phyloP scores from a whole-genome alignment of 2,113 vertebrate species.

The Syngnathus typhle region DNA sequence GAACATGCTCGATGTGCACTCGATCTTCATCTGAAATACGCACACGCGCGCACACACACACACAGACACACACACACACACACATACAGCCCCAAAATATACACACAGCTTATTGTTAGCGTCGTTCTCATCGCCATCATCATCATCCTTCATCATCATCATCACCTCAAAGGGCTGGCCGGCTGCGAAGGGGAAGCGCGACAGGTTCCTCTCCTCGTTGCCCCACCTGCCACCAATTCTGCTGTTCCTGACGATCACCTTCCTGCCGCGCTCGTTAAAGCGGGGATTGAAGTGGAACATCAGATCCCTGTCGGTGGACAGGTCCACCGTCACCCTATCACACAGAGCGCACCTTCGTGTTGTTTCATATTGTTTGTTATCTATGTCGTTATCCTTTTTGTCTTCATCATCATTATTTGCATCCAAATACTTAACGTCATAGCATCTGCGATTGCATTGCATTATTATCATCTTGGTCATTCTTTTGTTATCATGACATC shows the following conservation, averaged over 20 bases:
- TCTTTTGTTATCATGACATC: neutral
- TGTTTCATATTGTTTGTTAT: too few relatives aligned
- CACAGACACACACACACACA: neutral
- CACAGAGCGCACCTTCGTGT: neutral
- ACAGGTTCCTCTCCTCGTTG: conserved; percentile 30
- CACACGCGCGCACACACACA: neutral
- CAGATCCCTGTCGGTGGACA: neutral
- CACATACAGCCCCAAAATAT: neutral
- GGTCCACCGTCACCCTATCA: conserved; percentile 43
- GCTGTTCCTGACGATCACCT: conserved; percentile 50
- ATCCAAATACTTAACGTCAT: too few relatives aligned
- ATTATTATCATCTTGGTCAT: too few relatives aligned
- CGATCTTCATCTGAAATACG: conserved; percentile 49
- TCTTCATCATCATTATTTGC: too few relatives aligned
- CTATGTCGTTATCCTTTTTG: neutral
- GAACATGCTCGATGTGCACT: conserved; percentile 25
- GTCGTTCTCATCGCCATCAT: neutral
- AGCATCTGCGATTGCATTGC: too few relatives aligned
- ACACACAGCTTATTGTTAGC: neutral
- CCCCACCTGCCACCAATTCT: conserved; percentile 30
- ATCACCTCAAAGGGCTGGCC: conserved; percentile 47
- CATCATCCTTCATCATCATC: too few relatives aligned
- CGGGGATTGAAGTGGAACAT: conserved; percentile 59
- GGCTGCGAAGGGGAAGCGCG: conserved; percentile 31
- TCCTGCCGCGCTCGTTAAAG: conserved; percentile 31